A percentile compares a stretch with the other conserved stretches of the same genome.
These are phyloP conservation scores for Nesoenas mayeri DNA, from an alignment of 2,113 vertebrate genomes.

Conservation along the genomic window DNA sequence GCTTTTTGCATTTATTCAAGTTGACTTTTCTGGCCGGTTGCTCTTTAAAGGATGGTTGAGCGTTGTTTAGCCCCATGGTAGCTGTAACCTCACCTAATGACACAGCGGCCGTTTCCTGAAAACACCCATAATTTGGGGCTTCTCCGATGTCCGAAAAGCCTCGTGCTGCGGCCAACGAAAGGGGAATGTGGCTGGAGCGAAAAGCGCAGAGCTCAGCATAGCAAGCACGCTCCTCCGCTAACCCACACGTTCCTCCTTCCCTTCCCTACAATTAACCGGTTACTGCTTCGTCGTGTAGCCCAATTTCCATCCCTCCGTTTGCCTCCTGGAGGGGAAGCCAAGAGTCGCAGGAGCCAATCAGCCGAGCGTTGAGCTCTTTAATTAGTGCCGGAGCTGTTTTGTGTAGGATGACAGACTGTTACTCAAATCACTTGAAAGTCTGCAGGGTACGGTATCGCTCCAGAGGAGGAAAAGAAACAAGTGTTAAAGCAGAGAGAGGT, in stretches of 20 bases:
- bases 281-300: not conserved
- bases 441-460: not conserved
- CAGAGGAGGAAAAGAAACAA: fast-evolving
- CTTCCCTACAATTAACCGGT: not conserved
- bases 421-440: not conserved
- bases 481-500: not conserved
- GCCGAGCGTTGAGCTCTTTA: not conserved
- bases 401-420: not conserved
- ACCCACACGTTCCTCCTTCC: not conserved
- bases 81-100: not conserved
- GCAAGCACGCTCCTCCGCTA: not conserved
- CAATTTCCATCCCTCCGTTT: not conserved
- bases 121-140: not conserved
- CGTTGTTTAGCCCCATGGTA: not conserved
- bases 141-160: not conserved
- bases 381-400: not conserved
- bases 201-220: slow-evolving; percentile 1
- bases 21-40: not conserved
- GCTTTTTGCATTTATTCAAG: not conserved
- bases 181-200: not conserved
- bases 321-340: not conserved
- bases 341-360: not conserved
- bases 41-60: not conserved
- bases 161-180: not conserved
- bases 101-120: not conserved